Conservation (phyloP, 2,113 vertebrate genomes). For the Amblyopsis rosae region DNA sequence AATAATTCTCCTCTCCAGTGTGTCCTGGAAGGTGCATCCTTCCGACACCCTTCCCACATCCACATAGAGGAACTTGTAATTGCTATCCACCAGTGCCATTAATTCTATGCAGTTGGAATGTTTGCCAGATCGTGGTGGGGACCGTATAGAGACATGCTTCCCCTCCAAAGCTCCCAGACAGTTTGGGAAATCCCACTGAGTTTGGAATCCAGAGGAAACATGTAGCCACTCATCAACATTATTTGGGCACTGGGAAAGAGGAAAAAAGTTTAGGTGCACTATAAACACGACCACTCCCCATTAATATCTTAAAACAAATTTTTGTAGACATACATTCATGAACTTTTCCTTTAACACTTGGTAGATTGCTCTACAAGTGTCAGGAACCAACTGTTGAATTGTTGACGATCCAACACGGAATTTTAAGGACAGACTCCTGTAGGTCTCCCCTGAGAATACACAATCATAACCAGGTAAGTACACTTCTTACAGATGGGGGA, state of each 20-base stretch:
- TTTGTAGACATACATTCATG: background rate
- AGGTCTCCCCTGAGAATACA: background rate
- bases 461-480: background rate
- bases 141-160: background rate
- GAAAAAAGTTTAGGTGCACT: background rate
- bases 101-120: background rate
- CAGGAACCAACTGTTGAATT: background rate
- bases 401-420: background rate
- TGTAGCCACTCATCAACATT: background rate
- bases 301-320: background rate
- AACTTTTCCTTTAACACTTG: background rate
- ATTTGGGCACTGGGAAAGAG: constrained; percentile 2
- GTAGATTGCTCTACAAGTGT: background rate
- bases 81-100: constrained; percentile 9
- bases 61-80: constrained; percentile 7
- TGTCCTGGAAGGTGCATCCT: background rate
- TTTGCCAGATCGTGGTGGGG: background rate
- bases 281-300: background rate
- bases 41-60: background rate
- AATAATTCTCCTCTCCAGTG: background rate
- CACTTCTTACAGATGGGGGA: no score
- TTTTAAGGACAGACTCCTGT: background rate
- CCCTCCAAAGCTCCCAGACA: constrained; percentile 5
- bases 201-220: background rate
- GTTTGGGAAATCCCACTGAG: constrained; percentile 1